These are phyloP conservation scores for Unio pictorum DNA, from an alignment of 2,888 invertebrate species.

Conservation along the genomic window DNA sequence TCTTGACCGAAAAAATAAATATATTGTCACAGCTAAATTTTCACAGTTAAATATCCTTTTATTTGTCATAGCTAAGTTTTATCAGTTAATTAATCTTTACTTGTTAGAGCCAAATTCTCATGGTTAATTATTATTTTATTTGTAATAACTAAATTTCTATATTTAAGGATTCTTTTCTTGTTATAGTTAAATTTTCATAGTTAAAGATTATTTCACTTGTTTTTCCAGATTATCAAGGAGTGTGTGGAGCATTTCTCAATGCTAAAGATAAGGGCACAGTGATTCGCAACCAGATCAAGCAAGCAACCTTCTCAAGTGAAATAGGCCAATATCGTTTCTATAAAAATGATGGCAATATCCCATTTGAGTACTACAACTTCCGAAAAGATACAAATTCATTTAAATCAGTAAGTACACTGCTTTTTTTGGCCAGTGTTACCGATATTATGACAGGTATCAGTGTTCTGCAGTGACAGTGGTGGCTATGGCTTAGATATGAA, in stretches of 20 bases:
- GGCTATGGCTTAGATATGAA: too few relatives aligned
- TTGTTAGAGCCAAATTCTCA: too few relatives aligned
- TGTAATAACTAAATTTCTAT: background rate
- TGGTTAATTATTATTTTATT: background rate
- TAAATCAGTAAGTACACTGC: too few relatives aligned
- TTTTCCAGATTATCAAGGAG: conserved; percentile 26
- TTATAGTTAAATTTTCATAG: background rate
- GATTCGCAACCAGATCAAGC: conserved; percentile 48
- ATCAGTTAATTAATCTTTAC: conserved; percentile 1
- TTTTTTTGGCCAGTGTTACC: background rate
- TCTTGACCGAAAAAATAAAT: too few relatives aligned
- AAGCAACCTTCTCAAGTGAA: conserved; percentile 34
- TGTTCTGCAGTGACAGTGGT: too few relatives aligned
- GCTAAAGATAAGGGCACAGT: conserved; percentile 39
- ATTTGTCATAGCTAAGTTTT: background rate
- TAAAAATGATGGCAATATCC: conserved; percentile 39
- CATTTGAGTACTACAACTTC: conserved; percentile 45
- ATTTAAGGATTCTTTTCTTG: background rate
- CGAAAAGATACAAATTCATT: background rate
- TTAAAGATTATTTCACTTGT: background rate
- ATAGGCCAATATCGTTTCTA: conserved; percentile 32
- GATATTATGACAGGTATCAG: too few relatives aligned
- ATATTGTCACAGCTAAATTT: too few relatives aligned
- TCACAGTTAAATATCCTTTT: too few relatives aligned
- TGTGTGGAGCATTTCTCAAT: conserved; percentile 55